These are phyloP conservation scores for Chiloscyllium punctatum DNA, from an alignment of 2,797 vertebrate species.

Conservation along the genomic window DNA sequence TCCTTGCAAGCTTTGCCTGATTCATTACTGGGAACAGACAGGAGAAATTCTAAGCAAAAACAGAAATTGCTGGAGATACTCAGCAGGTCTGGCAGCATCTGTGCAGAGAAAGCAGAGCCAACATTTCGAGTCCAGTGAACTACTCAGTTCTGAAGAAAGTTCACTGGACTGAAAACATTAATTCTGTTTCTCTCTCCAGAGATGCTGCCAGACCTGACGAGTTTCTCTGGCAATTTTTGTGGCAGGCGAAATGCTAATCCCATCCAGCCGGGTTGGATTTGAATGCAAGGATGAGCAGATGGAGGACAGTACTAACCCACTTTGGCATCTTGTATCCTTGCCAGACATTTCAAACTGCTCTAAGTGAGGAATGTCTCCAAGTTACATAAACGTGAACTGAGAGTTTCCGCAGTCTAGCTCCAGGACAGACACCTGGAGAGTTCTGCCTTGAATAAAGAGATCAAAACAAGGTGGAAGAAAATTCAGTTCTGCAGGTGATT, in stretches of 20 bases:
- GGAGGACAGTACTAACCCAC: background rate
- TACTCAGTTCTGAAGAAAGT: too few species aligned
- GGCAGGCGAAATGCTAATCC: background rate
- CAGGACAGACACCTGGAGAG: background rate
- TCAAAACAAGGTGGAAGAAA: background rate
- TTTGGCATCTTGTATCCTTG: background rate
- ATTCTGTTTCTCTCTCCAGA: too few species aligned
- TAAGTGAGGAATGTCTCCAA: background rate
- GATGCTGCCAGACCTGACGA: too few species aligned
- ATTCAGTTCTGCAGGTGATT: background rate
- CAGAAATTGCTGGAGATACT: too few species aligned
- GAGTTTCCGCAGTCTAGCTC: background rate
- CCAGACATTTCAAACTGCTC: background rate
- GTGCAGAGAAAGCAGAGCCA: too few species aligned
- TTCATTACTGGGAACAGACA: background rate
- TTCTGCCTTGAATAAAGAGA: background rate
- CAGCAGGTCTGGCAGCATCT: too few species aligned
- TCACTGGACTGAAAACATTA: too few species aligned
- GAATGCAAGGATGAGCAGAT: background rate
- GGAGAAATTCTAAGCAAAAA: background rate
- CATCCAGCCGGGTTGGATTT: background rate
- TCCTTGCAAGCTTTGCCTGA: background rate
- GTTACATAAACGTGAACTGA: background rate
- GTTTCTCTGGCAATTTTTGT: too few species aligned
- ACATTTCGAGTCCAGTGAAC: too few species aligned